These are phyloP conservation scores for Minunthozetes semirufus DNA, from an alignment of 2,888 invertebrate genomes.

Conservation along the genomic window DNA sequence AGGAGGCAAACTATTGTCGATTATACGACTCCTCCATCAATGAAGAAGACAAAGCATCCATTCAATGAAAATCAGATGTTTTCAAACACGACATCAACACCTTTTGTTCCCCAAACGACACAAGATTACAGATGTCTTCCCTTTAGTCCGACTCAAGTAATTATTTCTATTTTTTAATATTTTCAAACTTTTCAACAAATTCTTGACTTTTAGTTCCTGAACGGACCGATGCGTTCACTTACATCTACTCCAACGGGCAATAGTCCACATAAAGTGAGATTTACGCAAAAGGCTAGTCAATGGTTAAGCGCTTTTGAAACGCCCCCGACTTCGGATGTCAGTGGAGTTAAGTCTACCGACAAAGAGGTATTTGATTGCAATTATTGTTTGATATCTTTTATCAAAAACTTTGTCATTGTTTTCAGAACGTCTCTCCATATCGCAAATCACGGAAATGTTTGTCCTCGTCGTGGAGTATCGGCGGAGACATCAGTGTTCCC, in stretches of 20 bases:
- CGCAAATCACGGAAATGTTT: conserved; percentile 39
- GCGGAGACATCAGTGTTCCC: conserved; percentile 11
- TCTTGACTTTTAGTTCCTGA: not conserved
- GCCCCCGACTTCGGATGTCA: conserved; percentile 16
- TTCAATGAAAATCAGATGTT: not conserved
- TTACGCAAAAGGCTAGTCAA: not conserved
- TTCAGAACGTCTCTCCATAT: conserved; percentile 37
- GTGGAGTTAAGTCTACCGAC: conserved; percentile 20
- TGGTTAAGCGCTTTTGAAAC: conserved; percentile 5
- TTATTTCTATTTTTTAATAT: not conserved
- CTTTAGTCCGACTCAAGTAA: conserved; percentile 19
- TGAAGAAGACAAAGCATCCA: not conserved
- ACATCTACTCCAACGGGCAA: not conserved
- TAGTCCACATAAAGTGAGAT: not conserved
- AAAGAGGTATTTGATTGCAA: conserved; percentile 31
- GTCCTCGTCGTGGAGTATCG: conserved; percentile 39
- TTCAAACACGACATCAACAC: not conserved
- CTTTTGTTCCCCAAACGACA: not conserved
- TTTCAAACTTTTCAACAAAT: not conserved
- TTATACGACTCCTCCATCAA: conserved; percentile 2
- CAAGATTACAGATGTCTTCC: not conserved
- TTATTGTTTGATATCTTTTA: not conserved
- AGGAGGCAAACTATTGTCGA: conserved; percentile 7
- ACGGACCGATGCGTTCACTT: conserved; percentile 20
- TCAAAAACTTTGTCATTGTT: not conserved